phyloP scores from a whole-genome alignment of 2,888 invertebrate genomes.

The Augiades crinisus region DNA sequence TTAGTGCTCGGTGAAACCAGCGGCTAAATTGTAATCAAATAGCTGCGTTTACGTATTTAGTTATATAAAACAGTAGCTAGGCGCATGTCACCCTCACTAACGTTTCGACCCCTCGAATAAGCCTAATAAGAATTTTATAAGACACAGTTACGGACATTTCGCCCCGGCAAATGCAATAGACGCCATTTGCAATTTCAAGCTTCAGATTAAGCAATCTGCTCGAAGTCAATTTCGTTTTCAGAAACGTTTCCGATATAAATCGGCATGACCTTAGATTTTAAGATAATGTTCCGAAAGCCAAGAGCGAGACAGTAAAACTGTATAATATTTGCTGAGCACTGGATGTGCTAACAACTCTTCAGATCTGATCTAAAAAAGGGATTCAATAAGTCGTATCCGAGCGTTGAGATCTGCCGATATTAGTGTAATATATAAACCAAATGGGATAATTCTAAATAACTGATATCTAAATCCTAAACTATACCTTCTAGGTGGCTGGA shows the following conservation, averaged over 20 bases:
- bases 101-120: slow-evolving; percentile 46
- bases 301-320: neutral
- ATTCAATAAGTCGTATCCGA: too few relatives aligned
- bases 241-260: slow-evolving; percentile 11
- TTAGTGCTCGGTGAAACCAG: too few relatives aligned
- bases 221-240: slow-evolving; percentile 16
- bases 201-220: slow-evolving; percentile 20
- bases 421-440: too few relatives aligned
- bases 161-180: slow-evolving; percentile 18
- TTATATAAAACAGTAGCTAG: slow-evolving; percentile 42
- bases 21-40: slow-evolving; percentile 65
- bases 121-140: slow-evolving; percentile 75
- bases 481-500: too few relatives aligned
- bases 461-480: too few relatives aligned
- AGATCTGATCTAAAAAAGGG: too few relatives aligned
- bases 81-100: slow-evolving; percentile 19
- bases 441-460: too few relatives aligned
- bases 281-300: slow-evolving; percentile 8
- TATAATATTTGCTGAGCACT: slow-evolving; percentile 15
- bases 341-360: too few relatives aligned
- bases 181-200: slow-evolving; percentile 24
- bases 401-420: too few relatives aligned
- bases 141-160: slow-evolving; percentile 38
- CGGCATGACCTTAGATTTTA: slow-evolving; percentile 13
- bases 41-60: slow-evolving; percentile 64